Conservation (phyloP, 1,140 invertebrate genomes). For the Stegodyphus mimosarum region DNA sequence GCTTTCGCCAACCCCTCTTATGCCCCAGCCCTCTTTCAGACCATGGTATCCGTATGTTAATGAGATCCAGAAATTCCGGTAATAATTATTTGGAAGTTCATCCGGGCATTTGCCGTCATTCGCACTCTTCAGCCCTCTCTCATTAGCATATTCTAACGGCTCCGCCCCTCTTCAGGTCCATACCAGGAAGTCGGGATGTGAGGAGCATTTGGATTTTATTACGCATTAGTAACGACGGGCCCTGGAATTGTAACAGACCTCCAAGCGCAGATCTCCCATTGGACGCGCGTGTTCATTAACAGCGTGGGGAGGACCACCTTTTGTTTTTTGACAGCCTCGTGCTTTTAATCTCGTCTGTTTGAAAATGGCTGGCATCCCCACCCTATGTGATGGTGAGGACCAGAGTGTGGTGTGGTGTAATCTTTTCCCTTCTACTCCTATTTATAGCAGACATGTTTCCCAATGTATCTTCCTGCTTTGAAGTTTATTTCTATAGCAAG, state of each 20-base stretch:
- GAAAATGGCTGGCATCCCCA: no score
- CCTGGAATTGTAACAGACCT: no score
- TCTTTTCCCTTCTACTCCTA: no score
- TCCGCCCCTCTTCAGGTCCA: constrained; percentile 31
- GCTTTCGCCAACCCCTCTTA: background rate
- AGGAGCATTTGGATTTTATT: constrained; percentile 34
- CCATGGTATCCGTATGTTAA: constrained; percentile 27
- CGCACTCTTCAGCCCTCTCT: constrained; percentile 7
- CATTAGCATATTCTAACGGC: constrained; percentile 39
- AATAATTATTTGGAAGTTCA: constrained; percentile 47
- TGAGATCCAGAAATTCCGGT: constrained; percentile 44
- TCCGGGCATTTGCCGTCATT: constrained; percentile 26
- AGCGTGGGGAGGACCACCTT: no score
- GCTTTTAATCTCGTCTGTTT: no score
- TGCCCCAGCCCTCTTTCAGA: constrained; percentile 1
- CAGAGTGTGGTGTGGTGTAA: no score
- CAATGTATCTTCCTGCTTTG: no score
- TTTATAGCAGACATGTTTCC: no score
- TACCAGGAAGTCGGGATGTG: constrained; percentile 12
- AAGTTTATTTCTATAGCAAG: no score
- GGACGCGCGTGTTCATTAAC: background rate
- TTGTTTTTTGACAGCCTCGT: no score
- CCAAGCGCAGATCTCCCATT: no score
- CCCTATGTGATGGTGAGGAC: no score
- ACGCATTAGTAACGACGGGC: background rate